Conservation (phyloP, 2,113 vertebrate genomes). For the Phainopepla nitens region DNA sequence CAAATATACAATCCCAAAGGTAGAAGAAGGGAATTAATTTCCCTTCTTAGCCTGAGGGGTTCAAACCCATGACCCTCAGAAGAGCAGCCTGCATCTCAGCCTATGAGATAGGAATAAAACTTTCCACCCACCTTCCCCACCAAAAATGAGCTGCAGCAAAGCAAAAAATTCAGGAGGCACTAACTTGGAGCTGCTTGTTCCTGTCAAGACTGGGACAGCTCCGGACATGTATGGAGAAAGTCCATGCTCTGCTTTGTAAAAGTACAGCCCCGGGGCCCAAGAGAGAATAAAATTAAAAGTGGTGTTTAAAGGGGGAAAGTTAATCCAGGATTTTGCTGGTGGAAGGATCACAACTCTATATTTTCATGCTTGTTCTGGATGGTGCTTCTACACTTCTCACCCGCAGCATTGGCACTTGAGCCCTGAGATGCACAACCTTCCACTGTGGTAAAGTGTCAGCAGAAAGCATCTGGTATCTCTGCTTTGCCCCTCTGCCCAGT, state of each 20-base stretch:
- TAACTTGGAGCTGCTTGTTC: background rate
- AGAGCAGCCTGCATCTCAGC: background rate
- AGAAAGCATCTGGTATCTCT: background rate
- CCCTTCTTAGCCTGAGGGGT: background rate
- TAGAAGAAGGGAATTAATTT: background rate
- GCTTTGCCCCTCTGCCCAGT: background rate
- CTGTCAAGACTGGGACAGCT: background rate
- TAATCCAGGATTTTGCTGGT: background rate
- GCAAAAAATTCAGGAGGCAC: background rate
- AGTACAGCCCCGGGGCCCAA: background rate
- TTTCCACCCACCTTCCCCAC: background rate
- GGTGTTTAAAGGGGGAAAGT: background rate
- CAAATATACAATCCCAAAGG: background rate
- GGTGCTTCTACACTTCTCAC: background rate
- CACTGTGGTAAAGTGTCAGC: accelerated
- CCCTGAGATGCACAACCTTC: background rate
- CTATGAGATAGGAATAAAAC: background rate
- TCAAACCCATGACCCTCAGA: background rate
- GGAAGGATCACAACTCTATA: background rate
- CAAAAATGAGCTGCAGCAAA: background rate
- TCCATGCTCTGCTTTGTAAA: background rate
- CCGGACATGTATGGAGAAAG: background rate
- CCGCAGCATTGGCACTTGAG: accelerated
- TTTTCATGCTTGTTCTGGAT: background rate
- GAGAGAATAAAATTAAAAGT: background rate